Base-by-base conservation (phyloP, 2,888 invertebrate genomes). In the Adelognathus sp. region DNA sequence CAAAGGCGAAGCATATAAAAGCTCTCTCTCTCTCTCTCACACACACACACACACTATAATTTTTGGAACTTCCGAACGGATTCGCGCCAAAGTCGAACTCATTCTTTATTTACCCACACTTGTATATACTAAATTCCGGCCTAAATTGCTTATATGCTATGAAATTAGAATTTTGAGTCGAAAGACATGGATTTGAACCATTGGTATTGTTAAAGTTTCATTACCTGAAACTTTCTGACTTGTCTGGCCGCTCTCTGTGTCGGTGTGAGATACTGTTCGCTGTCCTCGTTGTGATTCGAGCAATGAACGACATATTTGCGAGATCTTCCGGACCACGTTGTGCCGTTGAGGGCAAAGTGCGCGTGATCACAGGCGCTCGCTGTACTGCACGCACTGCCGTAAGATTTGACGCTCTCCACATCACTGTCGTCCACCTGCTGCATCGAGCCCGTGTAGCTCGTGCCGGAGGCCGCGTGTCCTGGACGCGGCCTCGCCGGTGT, bases 241-340 rank as follows among this genome's bases (percentile, higher is more conserved):
- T 97, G 96, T 83, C 95, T 93, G 86, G 96, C 96, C 7, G 97
- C 97, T 78, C 97, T 93, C 90, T 97, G 97, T 0, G 97, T 97
- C 11, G 97, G 97, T 64, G 97, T 97, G 74, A 97, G 93, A 91
- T 97, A 97, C 86, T 97, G 96, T 78, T 96, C 95, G 52, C 95
- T 96, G 60, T 96, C 95, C 0, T 95, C 95, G 3, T 95, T 94
- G 90, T 96, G 95, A 82, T 96, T 95, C 67, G 96, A 96, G 90
- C 97, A 97, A 90, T 97, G 97, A 60, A 97, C 94, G 77, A 97
- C 96, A 90, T 96, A 97, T 84, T 96, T 95, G 93, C 88, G 84
- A 9, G 90, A 88, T 61, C 90, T 83, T 67, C 93, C 93, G 27
- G 93, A 93, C 90, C 93, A 93, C 52, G 93, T 93, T 71, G 93